Base-by-base conservation (phyloP, 2,888 invertebrate genomes). In the Cephus runcator region DNA sequence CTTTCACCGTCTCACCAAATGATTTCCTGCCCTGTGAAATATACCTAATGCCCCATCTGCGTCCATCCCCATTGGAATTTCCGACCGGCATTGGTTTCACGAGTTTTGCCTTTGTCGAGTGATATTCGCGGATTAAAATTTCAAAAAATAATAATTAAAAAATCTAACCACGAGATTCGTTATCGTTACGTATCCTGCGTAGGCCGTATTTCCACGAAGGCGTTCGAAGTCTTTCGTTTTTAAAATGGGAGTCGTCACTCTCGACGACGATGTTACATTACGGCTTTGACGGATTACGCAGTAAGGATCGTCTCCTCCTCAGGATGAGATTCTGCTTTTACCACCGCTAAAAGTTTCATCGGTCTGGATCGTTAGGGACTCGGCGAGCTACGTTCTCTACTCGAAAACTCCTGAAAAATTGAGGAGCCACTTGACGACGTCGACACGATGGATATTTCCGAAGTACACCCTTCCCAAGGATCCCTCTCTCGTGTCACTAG, bases 251-350 rank as follows among this genome's bases (percentile, higher is more conserved):
- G 56, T 56, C 56, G 2, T 56, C 56, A 56, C 56, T 56, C 56
- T 23, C 2, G 56, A 56, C 9, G 56, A 56, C 23, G 23, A 56
- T 23, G 23, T 40, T 56, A 56, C 15, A 9, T 1, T 9, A 35
- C 2, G 56, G 9, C 56, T 23, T 56, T 23, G 56, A 9, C 23
- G 56, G 23, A 56, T 56, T 23, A 9, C 23, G 23, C 6, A 56
- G 56, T 9, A 56, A 56, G 56, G 56, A 56, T 23, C 23, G 9
- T 56, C 56, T 56, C 23, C 56, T 56, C 9, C 56, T 56, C 56
- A 36, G 80, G 81, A 84, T 81, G 79, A 82, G 83, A 84, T 83
- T 85, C 83, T 78, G 84, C 87, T 87, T 84, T 86, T 85, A 86
- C 81, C 82, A 82, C 77, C 77, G 79, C 78, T 86, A 82, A 85